Conservation (phyloP, 2,113 vertebrate species). For the Ardeotis arabs region DNA sequence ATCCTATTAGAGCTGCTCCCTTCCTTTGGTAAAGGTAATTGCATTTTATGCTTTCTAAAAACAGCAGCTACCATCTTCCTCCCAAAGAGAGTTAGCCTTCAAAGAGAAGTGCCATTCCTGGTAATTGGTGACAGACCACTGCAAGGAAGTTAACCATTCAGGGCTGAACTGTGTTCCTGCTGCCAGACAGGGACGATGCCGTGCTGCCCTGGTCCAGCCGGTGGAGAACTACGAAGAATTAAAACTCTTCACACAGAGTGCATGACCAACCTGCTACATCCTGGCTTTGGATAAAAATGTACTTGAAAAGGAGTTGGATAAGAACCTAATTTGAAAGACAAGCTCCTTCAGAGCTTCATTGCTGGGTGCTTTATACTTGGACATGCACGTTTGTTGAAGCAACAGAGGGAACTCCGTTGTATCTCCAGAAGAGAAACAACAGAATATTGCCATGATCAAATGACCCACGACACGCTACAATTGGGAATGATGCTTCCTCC, state of each 20-base stretch:
- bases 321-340: neutral
- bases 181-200: accelerated
- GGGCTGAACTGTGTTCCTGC: neutral
- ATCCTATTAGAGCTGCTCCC: slow-evolving; percentile 3
- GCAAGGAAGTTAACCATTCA: neutral
- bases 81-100: neutral
- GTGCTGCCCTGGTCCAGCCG: neutral
- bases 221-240: neutral
- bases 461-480: neutral
- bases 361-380: neutral
- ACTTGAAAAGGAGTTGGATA: neutral
- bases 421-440: neutral
- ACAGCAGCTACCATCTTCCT: slow-evolving; percentile 5
- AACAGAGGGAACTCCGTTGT: neutral
- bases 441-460: neutral
- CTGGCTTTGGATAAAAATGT: neutral
- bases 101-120: neutral
- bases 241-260: neutral
- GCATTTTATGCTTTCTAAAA: neutral
- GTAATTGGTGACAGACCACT: neutral
- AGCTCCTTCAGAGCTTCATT: neutral
- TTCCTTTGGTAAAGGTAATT: slow-evolving; percentile 36
- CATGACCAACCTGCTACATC: neutral
- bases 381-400: neutral
- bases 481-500: neutral